These are phyloP conservation scores for Chionomys nivalis DNA, from an alignment of 2,113 vertebrate genomes.

Conservation along the genomic window DNA sequence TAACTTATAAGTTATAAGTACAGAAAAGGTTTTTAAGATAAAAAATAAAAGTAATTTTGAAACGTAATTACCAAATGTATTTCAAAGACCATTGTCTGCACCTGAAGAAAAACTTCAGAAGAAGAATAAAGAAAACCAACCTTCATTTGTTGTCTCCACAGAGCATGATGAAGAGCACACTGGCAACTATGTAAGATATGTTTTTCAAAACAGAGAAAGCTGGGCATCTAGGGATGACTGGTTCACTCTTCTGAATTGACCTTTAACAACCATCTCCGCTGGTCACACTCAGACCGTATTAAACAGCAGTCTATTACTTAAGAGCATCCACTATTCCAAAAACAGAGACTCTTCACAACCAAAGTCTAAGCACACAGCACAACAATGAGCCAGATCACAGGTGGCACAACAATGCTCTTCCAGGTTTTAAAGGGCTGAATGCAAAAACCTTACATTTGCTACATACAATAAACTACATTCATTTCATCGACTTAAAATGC, in stretches of 20 bases:
- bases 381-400: not conserved
- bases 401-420: not conserved
- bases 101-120: not conserved
- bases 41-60: constrained; percentile 31
- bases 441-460: not conserved
- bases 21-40: constrained; percentile 25
- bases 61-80: not conserved
- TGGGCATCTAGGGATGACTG: not conserved
- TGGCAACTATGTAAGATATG: not conserved
- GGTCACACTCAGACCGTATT: not conserved
- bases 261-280: not conserved
- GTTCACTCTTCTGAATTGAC: not conserved
- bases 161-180: not conserved
- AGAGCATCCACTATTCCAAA: not conserved
- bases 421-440: not conserved
- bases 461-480: not conserved
- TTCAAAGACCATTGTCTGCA: not conserved
- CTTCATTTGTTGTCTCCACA: not conserved
- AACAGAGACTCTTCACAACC: not conserved
- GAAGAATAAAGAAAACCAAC: not conserved
- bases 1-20: not conserved
- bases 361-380: not conserved
- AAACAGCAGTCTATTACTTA: not conserved
- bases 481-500: not conserved
- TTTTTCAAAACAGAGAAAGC: not conserved